Conservation (phyloP, 1,140 invertebrate genomes). For the Tetramorium simillimum region DNA sequence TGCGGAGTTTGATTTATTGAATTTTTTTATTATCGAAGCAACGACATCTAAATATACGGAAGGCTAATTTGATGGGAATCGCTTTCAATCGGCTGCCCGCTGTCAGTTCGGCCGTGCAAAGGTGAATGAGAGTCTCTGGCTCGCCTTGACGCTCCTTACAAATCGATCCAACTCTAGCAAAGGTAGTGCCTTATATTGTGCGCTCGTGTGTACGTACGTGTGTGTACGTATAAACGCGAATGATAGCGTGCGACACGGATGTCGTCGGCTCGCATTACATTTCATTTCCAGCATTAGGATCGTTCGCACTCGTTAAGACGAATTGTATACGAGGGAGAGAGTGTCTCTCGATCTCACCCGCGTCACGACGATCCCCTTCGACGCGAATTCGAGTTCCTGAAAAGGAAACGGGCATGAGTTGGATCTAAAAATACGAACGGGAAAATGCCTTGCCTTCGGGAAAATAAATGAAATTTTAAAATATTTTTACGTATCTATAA, state of each 20-base stretch:
- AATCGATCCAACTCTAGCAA: constrained; percentile 80
- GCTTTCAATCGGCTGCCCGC: constrained; percentile 38
- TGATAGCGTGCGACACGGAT: constrained; percentile 49
- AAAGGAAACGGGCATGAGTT: neutral
- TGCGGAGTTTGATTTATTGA: neutral
- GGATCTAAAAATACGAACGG: neutral
- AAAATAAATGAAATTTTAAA: neutral
- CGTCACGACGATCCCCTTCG: neutral
- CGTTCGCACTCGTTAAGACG: constrained; percentile 45
- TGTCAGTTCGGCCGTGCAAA: constrained; percentile 49
- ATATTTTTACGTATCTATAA: constrained; percentile 2
- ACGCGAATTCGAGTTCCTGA: neutral
- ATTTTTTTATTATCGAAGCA: neutral
- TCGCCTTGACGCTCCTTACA: constrained; percentile 83
- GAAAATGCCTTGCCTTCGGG: no score
- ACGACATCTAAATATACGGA: constrained; percentile 12
- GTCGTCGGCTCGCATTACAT: constrained; percentile 61
- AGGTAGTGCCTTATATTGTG: constrained; percentile 58
- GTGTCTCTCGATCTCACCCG: neutral
- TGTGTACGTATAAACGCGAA: constrained; percentile 10
- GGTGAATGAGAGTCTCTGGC: constrained; percentile 81
- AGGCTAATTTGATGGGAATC: neutral
- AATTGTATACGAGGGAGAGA: constrained; percentile 36
- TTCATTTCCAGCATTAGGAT: constrained; percentile 61
- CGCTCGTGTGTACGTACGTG: neutral